Conservation (phyloP, 2,113 vertebrate genomes). For the Mobula birostris region DNA sequence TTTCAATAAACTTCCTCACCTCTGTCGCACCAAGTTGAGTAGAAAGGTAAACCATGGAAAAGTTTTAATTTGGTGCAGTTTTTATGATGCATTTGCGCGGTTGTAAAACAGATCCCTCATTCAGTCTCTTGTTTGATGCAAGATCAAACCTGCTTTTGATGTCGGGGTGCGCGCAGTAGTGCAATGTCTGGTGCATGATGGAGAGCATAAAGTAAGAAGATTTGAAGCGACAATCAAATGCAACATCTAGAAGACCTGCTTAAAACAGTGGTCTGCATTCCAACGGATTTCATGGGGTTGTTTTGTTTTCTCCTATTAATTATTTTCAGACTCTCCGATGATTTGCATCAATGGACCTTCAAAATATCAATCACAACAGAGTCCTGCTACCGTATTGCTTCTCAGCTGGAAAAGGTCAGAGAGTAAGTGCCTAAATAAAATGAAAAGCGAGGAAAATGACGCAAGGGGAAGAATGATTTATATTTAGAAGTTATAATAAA, state of each 20-base stretch:
- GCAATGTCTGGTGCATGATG: not conserved
- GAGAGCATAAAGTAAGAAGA: no score
- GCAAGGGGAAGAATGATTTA: not conserved
- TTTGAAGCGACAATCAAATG: no score
- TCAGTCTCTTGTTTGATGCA: not conserved
- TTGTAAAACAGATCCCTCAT: conserved; percentile 1
- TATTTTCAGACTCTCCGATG: not conserved
- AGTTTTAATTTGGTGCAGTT: not conserved
- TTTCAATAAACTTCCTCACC: conserved; percentile 11
- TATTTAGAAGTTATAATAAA: not conserved
- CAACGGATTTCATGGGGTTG: no score
- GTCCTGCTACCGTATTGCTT: not conserved
- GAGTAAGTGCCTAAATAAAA: not conserved
- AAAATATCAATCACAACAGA: not conserved
- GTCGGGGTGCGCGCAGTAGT: not conserved
- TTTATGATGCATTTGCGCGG: not conserved
- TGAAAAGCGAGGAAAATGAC: not conserved
- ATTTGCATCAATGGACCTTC: not conserved
- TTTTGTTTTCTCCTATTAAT: no score
- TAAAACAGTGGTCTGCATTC: no score
- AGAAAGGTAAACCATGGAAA: conserved; percentile 10
- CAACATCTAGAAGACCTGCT: no score
- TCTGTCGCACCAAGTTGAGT: not conserved
- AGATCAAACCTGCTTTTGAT: not conserved
- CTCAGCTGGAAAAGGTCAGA: not conserved